These are phyloP conservation scores for Cheilosia urbana DNA, from an alignment of 2,888 invertebrate species.

Conservation along the genomic window DNA sequence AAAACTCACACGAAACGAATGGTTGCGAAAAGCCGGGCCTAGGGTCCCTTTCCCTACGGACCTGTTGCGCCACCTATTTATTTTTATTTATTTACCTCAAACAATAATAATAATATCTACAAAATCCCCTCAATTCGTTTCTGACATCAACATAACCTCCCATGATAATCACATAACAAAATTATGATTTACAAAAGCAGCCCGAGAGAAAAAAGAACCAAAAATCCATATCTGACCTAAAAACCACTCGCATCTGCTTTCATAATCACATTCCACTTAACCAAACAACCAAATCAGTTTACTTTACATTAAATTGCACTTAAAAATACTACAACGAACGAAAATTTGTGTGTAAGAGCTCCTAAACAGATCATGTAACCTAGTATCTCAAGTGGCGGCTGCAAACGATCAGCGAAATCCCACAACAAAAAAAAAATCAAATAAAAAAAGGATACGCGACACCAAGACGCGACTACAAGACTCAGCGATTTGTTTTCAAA, in stretches of 20 bases:
- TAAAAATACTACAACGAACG: constrained; percentile 21
- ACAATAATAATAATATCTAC: constrained; percentile 25
- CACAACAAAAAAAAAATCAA: not conserved
- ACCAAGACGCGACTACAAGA: constrained; percentile 65
- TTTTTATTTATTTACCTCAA: not conserved
- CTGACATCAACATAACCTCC: constrained; percentile 10
- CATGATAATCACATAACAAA: constrained; percentile 34
- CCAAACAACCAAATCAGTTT: constrained; percentile 25
- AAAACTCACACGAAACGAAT: no score
- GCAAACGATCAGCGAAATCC: constrained; percentile 25
- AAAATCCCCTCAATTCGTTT: constrained; percentile 19
- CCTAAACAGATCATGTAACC: constrained; percentile 63
- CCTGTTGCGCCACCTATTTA: no score
- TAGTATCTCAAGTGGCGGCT: constrained; percentile 54
- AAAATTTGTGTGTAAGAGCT: constrained; percentile 20
- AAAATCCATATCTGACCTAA: not conserved
- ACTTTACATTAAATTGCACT: constrained; percentile 58
- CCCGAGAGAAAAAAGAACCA: not conserved
- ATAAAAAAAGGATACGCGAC: constrained; percentile 62
- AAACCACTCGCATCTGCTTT: constrained; percentile 36
- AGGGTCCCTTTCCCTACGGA: no score
- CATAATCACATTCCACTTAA: constrained; percentile 46
- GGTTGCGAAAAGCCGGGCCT: no score
- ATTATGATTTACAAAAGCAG: constrained; percentile 10
- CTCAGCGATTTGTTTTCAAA: constrained; percentile 28